A percentile compares a stretch with the other conserved stretches of the same genome.
Evolutionary conservation across 2,113 vertebrate genomes (phyloP).

Genomic region (Prinia subflava): DNA sequence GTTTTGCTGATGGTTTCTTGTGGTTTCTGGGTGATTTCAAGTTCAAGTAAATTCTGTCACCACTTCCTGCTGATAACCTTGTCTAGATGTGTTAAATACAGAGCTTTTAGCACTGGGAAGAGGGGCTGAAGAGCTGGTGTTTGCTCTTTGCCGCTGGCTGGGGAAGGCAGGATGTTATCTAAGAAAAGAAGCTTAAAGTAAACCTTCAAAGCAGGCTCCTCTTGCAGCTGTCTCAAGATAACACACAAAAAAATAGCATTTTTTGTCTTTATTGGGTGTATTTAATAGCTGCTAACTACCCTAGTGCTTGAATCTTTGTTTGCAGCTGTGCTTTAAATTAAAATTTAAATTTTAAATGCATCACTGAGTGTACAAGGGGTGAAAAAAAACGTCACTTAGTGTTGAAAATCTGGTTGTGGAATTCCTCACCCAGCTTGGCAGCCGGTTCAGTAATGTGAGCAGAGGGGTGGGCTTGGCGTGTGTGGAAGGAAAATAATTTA

Average conservation of each 20-base stretch:
- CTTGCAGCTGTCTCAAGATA: neutral
- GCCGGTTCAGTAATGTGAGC: neutral
- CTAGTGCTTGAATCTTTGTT: neutral
- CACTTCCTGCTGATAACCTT: neutral
- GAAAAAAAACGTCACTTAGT: neutral
- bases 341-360: too few species aligned
- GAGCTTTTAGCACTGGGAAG: neutral
- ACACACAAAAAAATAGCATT: neutral
- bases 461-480: neutral
- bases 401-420: neutral
- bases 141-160: neutral
- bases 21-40: neutral
- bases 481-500: neutral
- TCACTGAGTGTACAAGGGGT: too few species aligned
- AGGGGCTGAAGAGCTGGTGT: neutral
- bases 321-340: neutral
- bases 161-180: neutral
- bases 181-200: neutral
- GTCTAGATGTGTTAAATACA: neutral
- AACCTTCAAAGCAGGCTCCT: neutral
- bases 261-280: neutral
- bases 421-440: neutral
- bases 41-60: neutral
- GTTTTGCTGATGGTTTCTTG: neutral
- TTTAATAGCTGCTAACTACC: neutral